These are phyloP conservation scores for Pelecanoides urinatrix DNA, from an alignment of 2,113 vertebrate species.

Conservation along the genomic window DNA sequence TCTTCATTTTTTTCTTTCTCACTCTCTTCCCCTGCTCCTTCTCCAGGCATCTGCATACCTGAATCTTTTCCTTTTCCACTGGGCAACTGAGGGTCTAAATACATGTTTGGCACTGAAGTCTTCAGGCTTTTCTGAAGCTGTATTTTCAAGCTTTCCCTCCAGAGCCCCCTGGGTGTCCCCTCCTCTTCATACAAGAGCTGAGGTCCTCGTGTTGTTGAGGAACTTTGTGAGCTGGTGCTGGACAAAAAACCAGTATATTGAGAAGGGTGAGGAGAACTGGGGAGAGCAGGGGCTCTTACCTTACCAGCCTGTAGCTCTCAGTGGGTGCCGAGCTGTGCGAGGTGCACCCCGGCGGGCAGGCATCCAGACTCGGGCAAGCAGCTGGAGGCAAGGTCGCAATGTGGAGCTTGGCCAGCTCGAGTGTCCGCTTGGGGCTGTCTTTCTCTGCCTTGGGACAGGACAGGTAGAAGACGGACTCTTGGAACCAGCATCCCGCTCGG, in stretches of 20 bases:
- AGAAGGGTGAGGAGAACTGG: neutral
- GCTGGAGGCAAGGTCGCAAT: neutral
- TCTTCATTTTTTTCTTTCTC: neutral
- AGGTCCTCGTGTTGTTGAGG: neutral
- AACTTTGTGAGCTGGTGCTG: neutral
- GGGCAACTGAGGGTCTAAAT: neutral
- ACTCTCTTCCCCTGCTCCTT: neutral
- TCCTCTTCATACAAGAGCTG: neutral
- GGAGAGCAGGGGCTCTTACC: neutral
- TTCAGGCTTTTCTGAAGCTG: neutral
- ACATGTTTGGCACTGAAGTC: neutral
- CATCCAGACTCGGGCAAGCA: fast-evolving
- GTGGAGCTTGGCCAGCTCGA: neutral
- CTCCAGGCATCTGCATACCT: neutral
- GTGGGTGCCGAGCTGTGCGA: fast-evolving
- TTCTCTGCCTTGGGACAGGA: neutral
- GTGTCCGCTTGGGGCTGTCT: fast-evolving
- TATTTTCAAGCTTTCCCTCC: neutral
- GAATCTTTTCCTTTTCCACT: neutral
- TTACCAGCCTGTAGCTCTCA: neutral
- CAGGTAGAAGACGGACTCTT: neutral
- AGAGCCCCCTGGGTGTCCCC: neutral
- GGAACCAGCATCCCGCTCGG: fast-evolving
- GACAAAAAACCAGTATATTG: neutral
- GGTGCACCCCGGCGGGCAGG: fast-evolving